Evolutionary conservation across 2,888 invertebrate genomes (phyloP), one percentile per base, ranked within the genome.

Genomic region (Lacanobia oleracea): DNA sequence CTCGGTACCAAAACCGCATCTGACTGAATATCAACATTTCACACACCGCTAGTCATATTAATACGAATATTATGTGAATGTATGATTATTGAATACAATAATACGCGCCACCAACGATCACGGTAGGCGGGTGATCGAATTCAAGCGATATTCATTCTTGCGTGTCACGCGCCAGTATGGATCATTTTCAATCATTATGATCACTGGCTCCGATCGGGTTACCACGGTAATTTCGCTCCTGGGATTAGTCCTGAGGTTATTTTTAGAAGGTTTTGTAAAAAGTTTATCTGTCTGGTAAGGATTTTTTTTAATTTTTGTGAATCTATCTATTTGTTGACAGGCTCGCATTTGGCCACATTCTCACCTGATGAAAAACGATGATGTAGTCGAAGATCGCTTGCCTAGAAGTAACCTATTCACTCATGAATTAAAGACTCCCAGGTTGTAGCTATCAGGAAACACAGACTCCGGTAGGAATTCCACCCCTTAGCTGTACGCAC

Each of bases 141-240:
- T 74, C 73, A 77, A 68, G 68, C 67, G 70, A 83, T 77, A 76
- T 74, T 66, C 81, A 69, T 21, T 74, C 70, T 83, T 63, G 77
- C 81, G 84, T 84, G 66, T 18, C 37, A 62, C 72, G 66, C 59
- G 77, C 59, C 70, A 76, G 69, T 61, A 75, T 57, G 79, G 77
- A 83, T 86, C 85, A 86, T 86, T 86, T 84, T 86, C 86, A 83
- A 86, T 86, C 86, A 86, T 73, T 83, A 67, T 63, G 70, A 78
- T 81, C 84, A 77, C 77, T 77, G 85, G 69, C 33, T 83, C 53
- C 48, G 48, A 4, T 72, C 9, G n/a, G 37, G 77, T 79, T 57
- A 33, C 84, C 77, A 75, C 74, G 45, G 33, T 23, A 10, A 8
- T 23, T 10, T 37, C 10, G 23, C 43, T 33, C 5, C 7, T 4